Percentiles rank a stretch among this genome's conserved stretches.
Conservation (phyloP, 2,113 vertebrate genomes). For the Andinoacara biseriatus region DNA sequence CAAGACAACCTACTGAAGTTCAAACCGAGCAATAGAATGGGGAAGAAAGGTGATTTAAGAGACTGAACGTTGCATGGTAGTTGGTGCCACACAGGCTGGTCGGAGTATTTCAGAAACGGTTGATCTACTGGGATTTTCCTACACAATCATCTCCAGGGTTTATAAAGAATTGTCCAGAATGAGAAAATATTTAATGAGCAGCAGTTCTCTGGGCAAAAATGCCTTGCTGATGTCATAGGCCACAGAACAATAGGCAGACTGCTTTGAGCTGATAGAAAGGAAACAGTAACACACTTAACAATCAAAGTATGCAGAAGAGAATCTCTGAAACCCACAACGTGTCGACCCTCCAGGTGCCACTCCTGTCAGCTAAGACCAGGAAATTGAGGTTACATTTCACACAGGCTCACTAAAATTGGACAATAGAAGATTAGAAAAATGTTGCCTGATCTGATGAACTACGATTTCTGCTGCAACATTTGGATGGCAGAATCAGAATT, state of each 20-base stretch:
- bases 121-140: neutral
- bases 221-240: neutral
- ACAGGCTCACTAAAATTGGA: too few relatives aligned
- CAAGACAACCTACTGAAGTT: too few relatives aligned
- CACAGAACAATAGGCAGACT: neutral
- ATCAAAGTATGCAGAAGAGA: neutral
- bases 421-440: neutral
- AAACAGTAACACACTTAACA: neutral
- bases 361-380: too few relatives aligned
- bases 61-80: neutral
- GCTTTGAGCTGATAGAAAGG: too few relatives aligned
- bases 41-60: neutral
- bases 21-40: accelerated
- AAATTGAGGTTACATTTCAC: too few relatives aligned
- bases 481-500: too few relatives aligned
- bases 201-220: neutral
- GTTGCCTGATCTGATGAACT: neutral
- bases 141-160: neutral
- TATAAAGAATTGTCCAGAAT: neutral
- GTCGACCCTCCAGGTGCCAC: neutral
- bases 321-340: neutral
- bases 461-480: too few relatives aligned
- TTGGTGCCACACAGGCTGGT: neutral
- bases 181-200: neutral
- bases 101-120: neutral